Conservation (phyloP, 2,797 vertebrate species). For the Capromys pilorides region DNA sequence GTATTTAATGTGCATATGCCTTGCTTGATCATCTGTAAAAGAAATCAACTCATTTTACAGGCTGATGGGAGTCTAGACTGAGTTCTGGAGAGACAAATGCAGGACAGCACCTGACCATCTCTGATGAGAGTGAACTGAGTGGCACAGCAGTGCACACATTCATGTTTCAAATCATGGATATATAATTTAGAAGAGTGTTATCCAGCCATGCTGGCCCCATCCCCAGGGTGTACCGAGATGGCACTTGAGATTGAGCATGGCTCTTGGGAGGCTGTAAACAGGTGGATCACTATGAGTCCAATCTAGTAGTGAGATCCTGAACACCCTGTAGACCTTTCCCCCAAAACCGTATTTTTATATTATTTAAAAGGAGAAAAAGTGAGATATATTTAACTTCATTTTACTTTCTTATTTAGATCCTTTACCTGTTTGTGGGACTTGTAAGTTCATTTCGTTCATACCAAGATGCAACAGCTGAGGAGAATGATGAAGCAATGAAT, state of each 20-base stretch:
- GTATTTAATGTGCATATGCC: background rate
- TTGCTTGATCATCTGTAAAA: background rate
- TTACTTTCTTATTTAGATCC: constrained; percentile 84
- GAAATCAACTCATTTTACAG: background rate
- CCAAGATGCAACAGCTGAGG: constrained; percentile 84
- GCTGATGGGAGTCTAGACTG: background rate
- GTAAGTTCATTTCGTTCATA: constrained; percentile 92
- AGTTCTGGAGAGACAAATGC: background rate
- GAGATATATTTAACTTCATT: background rate
- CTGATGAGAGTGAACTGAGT: background rate
- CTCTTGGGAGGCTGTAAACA: no score
- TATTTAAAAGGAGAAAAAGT: constrained; percentile 32
- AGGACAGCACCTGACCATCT: background rate
- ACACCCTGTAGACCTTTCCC: no score
- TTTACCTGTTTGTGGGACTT: constrained; percentile 94
- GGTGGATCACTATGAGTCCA: no score
- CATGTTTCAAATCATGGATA: background rate
- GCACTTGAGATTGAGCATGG: no score
- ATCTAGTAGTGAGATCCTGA: no score
- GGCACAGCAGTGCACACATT: background rate
- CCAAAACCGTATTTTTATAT: background rate
- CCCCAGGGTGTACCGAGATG: no score
- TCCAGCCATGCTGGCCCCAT: no score
- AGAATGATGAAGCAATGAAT: constrained; percentile 89
- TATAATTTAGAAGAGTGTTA: background rate